Percentiles rank a stretch among this genome's conserved stretches.
These are phyloP conservation scores for Coenonympha arcania DNA, from an alignment of 2,888 invertebrate species.

Conservation along the genomic window DNA sequence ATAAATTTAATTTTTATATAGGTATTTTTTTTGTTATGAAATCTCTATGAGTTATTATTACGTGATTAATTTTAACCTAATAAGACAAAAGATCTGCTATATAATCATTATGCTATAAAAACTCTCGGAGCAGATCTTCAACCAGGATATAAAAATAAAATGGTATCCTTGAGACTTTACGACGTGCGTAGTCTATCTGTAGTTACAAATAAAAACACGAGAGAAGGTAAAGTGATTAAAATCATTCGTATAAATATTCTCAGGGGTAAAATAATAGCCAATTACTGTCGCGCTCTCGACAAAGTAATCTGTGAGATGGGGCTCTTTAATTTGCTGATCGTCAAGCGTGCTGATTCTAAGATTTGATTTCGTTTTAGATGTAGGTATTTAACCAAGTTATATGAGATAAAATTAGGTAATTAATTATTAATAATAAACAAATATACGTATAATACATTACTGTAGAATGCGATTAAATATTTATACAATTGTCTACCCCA, in stretches of 20 bases:
- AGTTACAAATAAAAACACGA: slow-evolving; percentile 54
- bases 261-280: slow-evolving; percentile 24
- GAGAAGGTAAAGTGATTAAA: slow-evolving; percentile 57
- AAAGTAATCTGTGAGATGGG: slow-evolving; percentile 20
- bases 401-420: no score
- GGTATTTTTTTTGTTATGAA: no score
- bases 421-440: no score
- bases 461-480: no score
- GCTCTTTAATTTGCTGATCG: slow-evolving; percentile 14
- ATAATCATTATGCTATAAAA: neutral
- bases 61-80: neutral
- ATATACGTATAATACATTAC: no score
- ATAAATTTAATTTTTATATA: no score
- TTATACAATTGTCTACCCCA: no score
- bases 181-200: slow-evolving; percentile 25
- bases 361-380: neutral
- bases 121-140: neutral
- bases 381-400: neutral
- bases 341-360: slow-evolving; percentile 4
- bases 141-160: slow-evolving; percentile 12
- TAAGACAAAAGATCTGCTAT: neutral
- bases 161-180: slow-evolving; percentile 15
- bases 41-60: neutral
- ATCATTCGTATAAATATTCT: slow-evolving; percentile 25
- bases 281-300: slow-evolving; percentile 20